Evolutionary conservation across 2,888 invertebrate genomes (phyloP).

Genomic region (Dryomyza anilis): DNA sequence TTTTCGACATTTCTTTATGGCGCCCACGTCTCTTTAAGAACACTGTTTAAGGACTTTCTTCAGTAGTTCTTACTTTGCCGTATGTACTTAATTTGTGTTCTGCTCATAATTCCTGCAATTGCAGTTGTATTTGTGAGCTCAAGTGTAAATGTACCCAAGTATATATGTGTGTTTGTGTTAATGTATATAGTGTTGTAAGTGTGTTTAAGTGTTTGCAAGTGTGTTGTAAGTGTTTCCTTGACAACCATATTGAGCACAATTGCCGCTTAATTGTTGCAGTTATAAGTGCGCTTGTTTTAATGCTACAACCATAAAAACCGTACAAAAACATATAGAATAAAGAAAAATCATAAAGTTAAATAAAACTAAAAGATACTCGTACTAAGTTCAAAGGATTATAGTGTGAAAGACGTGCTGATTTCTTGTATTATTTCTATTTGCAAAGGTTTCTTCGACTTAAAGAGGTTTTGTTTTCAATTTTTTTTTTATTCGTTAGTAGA

Average conservation of each 20-base stretch:
- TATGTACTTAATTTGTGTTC: conserved; percentile 11
- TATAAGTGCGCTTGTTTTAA: too few relatives aligned
- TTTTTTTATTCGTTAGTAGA: too few relatives aligned
- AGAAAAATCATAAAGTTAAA: neutral
- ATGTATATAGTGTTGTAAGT: neutral
- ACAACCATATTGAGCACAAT: conserved; percentile 31
- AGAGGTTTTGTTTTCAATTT: too few relatives aligned
- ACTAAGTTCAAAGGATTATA: too few relatives aligned
- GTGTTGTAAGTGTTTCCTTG: conserved; percentile 30
- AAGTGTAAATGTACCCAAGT: neutral
- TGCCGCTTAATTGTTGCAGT: conserved; percentile 30
- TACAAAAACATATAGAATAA: neutral
- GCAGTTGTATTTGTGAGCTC: neutral
- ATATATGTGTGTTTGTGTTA: neutral
- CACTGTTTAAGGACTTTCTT: neutral
- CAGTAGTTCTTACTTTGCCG: neutral
- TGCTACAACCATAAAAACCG: conserved; percentile 2
- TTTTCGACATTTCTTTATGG: conserved; percentile 16
- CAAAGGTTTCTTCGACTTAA: too few relatives aligned
- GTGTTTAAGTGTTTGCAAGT: conserved; percentile 26
- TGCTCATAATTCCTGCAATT: neutral
- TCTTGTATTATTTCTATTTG: too few relatives aligned
- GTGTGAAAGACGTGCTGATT: too few relatives aligned
- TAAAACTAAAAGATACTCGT: neutral
- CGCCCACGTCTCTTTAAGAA: neutral